phyloP scores from a whole-genome alignment of 1,140 invertebrate species.

The Drosophila kikkawai region DNA sequence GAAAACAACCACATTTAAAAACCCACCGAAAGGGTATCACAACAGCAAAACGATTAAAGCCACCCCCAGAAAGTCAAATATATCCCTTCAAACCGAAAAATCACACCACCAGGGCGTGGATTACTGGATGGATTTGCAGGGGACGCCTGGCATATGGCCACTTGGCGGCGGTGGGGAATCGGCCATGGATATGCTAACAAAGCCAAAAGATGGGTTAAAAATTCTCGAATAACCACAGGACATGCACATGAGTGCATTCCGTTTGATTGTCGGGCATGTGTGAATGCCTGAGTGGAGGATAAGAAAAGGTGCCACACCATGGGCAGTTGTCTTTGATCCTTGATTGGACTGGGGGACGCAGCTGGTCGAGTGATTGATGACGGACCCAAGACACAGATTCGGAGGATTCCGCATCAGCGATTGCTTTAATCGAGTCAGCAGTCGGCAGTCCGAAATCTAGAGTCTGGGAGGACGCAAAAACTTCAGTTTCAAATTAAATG shows the following conservation, averaged over 20 bases:
- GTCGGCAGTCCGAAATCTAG: not conserved
- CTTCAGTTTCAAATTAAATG: slow-evolving; percentile 62
- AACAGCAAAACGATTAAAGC: slow-evolving; percentile 30
- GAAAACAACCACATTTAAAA: not conserved
- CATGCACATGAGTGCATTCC: slow-evolving; percentile 74
- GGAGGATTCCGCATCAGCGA: slow-evolving; percentile 66
- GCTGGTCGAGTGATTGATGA: slow-evolving; percentile 68
- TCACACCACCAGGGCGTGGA: slow-evolving; percentile 46
- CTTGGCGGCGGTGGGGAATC: slow-evolving; percentile 48
- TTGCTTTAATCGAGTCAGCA: slow-evolving; percentile 69
- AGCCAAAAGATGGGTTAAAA: slow-evolving; percentile 51
- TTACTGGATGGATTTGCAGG: slow-evolving; percentile 35
- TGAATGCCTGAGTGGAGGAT: slow-evolving; percentile 26
- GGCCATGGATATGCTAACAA: slow-evolving; percentile 68
- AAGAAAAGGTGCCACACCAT: slow-evolving; percentile 29
- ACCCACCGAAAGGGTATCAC: slow-evolving; percentile 24
- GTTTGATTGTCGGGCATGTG: slow-evolving; percentile 65
- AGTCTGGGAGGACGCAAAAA: not conserved
- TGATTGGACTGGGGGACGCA: slow-evolving; percentile 68
- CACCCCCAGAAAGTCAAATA: slow-evolving; percentile 24
- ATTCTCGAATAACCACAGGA: slow-evolving; percentile 77
- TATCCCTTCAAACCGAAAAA: slow-evolving; percentile 11
- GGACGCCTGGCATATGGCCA: slow-evolving; percentile 71
- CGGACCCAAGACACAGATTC: slow-evolving; percentile 47
- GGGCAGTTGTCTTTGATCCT: slow-evolving; percentile 70